Evolutionary conservation across 2,797 vertebrate genomes (phyloP), one percentile per base, ranked within the genome.

Genomic region (Coluber constrictor): DNA sequence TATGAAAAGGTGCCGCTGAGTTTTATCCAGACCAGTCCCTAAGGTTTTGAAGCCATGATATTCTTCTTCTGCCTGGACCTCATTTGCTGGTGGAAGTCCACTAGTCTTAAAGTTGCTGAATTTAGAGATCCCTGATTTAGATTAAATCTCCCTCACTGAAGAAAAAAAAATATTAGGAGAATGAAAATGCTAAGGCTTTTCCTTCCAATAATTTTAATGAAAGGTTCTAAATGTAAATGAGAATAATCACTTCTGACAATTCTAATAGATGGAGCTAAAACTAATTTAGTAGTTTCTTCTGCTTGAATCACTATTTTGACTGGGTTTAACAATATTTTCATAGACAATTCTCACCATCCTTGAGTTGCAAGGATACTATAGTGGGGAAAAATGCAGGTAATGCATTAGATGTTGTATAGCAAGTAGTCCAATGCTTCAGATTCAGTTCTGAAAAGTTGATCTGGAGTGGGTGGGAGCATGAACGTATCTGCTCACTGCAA

Each of bases 331-430:
- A 5, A 2, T 32, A 8, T 23, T 90, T 55, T 56, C 51, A 12
- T 2, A 27, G 63, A 54, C n/a, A 56, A n/a, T 74, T 79, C 12
- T 57, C 4, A 29, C 23, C 55, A 83, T 9, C 9, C 70, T 83
- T 57, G 20, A 57, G 23, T 57, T 79, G 12, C n/a, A 16, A 87
- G 15, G 54, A 56, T 56, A n/a, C 29, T 11, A 0, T 56, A 4
- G 15, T 11, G 25, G 27, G 16, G 2, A 32, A 5, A 6, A 51
- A 79, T 0, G 8, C 3, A 43, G 18, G 0, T 0, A 10, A 11
- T 79, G 18, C 18, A 43, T 10, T 43, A 79, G 8, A 74, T 18
- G 7, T 74, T 74, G 20, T 7, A 20, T 4, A 74, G 70, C 70
- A 37, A 74, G 32, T 18, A 20, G 16, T 37, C 2, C 15, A 37